Conservation (phyloP, 2,113 vertebrate species). For the Xerus inauris region DNA sequence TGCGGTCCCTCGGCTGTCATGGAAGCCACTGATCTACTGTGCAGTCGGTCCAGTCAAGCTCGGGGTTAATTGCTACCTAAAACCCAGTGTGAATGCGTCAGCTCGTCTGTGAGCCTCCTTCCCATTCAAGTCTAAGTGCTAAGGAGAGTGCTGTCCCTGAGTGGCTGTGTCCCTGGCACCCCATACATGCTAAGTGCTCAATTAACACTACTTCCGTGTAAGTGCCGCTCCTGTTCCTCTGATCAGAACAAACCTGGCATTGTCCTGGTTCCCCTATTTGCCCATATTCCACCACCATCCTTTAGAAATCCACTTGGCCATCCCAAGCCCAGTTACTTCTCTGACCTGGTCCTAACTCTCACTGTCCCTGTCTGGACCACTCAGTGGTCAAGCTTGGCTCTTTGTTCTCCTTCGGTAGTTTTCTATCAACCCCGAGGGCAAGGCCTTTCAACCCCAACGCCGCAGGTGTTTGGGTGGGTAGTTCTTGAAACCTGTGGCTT, state of each 20-base stretch:
- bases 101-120: not conserved
- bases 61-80: not conserved
- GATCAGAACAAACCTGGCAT: not conserved
- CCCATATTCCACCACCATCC: too few species aligned
- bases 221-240: not conserved
- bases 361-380: not conserved
- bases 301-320: not conserved
- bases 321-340: not conserved
- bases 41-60: not conserved
- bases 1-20: fast-evolving
- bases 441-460: too few species aligned
- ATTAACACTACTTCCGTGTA: not conserved
- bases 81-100: not conserved
- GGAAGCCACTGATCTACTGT: not conserved
- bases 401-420: not conserved
- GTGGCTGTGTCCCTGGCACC: not conserved
- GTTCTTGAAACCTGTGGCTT: too few species aligned
- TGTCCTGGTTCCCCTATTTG: too few species aligned
- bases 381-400: not conserved
- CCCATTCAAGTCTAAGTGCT: not conserved
- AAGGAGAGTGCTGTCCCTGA: not conserved
- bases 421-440: not conserved
- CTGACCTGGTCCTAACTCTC: not conserved
- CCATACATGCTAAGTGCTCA: not conserved
- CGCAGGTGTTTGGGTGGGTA: too few species aligned